Evolutionary conservation across 2,113 vertebrate genomes (phyloP).

Genomic region (Apteryx owenii): DNA sequence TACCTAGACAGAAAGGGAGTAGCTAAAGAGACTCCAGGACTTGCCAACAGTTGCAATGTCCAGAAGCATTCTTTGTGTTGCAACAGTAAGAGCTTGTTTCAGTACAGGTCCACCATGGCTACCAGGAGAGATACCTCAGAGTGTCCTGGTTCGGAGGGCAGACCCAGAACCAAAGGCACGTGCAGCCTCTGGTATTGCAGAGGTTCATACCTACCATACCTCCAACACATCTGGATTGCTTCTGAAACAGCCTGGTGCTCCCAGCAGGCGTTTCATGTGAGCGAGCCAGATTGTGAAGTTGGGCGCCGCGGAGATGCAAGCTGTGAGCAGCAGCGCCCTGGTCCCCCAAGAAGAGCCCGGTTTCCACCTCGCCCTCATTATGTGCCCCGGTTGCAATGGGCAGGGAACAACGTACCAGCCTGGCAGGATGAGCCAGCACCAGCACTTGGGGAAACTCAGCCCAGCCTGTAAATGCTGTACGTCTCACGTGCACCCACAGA

Average conservation of each 20-base stretch:
- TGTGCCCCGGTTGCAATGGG: background rate
- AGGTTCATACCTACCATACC: background rate
- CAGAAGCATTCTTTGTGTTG: fast-evolving
- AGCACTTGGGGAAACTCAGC: background rate
- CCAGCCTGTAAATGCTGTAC: background rate
- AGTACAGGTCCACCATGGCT: background rate
- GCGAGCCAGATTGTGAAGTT: background rate
- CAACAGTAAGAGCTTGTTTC: background rate
- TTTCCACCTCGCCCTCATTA: background rate
- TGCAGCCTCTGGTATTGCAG: background rate
- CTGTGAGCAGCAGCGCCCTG: background rate
- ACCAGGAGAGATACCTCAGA: background rate
- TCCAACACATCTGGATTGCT: background rate
- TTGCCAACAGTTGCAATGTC: background rate
- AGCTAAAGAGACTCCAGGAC: background rate
- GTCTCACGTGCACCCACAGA: background rate
- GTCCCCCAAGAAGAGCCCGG: background rate
- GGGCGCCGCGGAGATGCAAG: too few species aligned
- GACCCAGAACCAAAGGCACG: fast-evolving
- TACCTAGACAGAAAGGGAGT: background rate
- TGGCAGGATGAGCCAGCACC: background rate
- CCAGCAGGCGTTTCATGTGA: fast-evolving
- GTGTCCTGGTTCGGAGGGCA: background rate
- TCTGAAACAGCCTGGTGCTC: background rate
- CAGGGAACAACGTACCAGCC: background rate